Evolutionary conservation across 2,888 invertebrate genomes (phyloP), one percentile per base, ranked within the genome.

Genomic region (Sphaerophoria taeniata): DNA sequence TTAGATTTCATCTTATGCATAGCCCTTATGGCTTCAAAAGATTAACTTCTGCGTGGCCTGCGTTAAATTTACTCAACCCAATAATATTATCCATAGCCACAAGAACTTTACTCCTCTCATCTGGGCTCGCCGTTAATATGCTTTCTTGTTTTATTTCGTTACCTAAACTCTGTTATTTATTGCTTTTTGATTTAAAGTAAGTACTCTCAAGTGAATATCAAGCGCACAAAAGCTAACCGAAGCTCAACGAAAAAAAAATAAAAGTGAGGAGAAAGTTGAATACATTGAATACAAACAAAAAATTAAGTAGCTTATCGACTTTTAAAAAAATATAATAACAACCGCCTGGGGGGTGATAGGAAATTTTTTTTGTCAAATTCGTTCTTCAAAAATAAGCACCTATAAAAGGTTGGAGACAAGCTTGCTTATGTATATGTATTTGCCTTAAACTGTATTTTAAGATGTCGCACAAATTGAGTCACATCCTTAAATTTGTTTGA

Each of bases 131-230:
- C 24, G 53, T 61, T 71, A 56, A 56, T 63, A 63, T 49, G 77
- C 61, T 55, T 58, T 78, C 76, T 58, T 74, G 70, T 84, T 80
- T 80, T 84, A 84, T 80, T 75, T 80, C 67, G 24, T 24, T 71
- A 61, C 74, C 71, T 75, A 61, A 61, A 75, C 53, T 49, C 49
- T 36, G 55, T 69, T 67, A 84, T 84, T 80, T 84, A 84, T 84
- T 84, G 72, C 67, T 72, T 71, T 80, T 76, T 76, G 67, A 74
- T 80, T 80, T 80, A 72, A 75, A 69, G 80, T 53, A 67, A 67
- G 67, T 67, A 84, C 84, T 79, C 80, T 84, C 84, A 75, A 76
- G 80, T 84, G 67, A 80, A 79, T 75, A 80, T 79, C 74, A 79
- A 83, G 47, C 60, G 73, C 45, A 73, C 51, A 58, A 24, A 69